Evolutionary conservation across 2,888 invertebrate genomes (phyloP).

Genomic region (Orthosia cruda): DNA sequence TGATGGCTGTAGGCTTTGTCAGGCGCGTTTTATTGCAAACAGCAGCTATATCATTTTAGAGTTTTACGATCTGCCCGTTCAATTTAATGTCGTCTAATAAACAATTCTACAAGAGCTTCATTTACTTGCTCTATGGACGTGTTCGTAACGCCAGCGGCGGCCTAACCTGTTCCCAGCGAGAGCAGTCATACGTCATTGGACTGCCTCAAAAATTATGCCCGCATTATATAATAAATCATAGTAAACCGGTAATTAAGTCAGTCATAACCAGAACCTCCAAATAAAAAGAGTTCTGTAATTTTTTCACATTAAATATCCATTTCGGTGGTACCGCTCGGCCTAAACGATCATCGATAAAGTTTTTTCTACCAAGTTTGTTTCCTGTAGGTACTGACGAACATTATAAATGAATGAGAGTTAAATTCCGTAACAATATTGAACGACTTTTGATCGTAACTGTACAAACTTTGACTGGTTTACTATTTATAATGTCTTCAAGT

Average conservation of each 20-base stretch:
- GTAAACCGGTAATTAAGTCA: constrained; percentile 91
- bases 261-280: constrained; percentile 89
- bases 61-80: background rate
- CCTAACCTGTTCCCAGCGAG: constrained; percentile 85
- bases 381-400: constrained; percentile 64
- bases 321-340: constrained; percentile 76
- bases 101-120: constrained; percentile 2
- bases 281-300: constrained; percentile 89
- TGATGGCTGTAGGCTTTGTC: background rate
- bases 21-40: background rate
- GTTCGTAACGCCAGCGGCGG: constrained; percentile 87
- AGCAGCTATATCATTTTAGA: background rate
- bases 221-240: constrained; percentile 91
- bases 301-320: constrained; percentile 91
- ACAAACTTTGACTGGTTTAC: constrained; percentile 46
- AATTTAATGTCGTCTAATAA: background rate
- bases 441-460: constrained; percentile 51
- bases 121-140: constrained; percentile 60
- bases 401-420: constrained; percentile 66
- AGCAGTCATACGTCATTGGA: constrained; percentile 89
- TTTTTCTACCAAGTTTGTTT: constrained; percentile 72
- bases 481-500: constrained; percentile 40
- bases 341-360: constrained; percentile 86
- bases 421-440: constrained; percentile 72
- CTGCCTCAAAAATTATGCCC: constrained; percentile 89